A percentile compares a stretch with the other conserved stretches of the same genome.
Conservation (phyloP, 2,113 vertebrate genomes). For the Oncorhynchus mykiss region DNA sequence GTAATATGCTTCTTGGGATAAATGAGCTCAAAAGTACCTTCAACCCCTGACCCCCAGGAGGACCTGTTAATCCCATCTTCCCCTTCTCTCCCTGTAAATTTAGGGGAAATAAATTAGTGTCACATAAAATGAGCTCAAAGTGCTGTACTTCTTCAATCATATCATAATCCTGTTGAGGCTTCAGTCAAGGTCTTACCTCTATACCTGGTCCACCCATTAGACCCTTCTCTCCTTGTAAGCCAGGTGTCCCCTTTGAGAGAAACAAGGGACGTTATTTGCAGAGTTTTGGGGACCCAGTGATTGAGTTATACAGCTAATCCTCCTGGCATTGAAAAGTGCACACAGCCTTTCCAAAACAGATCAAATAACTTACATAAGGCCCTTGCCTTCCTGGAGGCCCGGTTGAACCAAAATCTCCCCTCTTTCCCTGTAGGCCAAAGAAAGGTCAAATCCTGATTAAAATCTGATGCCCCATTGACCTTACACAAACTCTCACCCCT, state of each 20-base stretch:
- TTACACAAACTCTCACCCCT: background rate
- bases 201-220: constrained; percentile 57
- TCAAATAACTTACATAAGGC: constrained; percentile 64
- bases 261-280: background rate
- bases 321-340: background rate
- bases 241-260: constrained; percentile 67
- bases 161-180: background rate
- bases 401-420: constrained; percentile 58
- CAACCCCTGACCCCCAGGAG: constrained; percentile 72
- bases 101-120: constrained; percentile 14
- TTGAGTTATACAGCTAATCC: background rate
- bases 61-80: constrained; percentile 62
- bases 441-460: background rate
- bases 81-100: constrained; percentile 72
- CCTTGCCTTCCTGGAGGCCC: constrained; percentile 73
- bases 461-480: constrained; percentile 1
- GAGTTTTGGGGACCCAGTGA: background rate
- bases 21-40: constrained; percentile 60
- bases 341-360: background rate
- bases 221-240: constrained; percentile 70
- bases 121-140: background rate
- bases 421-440: constrained; percentile 66
- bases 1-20: background rate
- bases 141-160: background rate
- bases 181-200: constrained; percentile 62